These are phyloP conservation scores for Phymastichus coffea DNA, from an alignment of 1,140 invertebrate genomes.

Conservation along the genomic window DNA sequence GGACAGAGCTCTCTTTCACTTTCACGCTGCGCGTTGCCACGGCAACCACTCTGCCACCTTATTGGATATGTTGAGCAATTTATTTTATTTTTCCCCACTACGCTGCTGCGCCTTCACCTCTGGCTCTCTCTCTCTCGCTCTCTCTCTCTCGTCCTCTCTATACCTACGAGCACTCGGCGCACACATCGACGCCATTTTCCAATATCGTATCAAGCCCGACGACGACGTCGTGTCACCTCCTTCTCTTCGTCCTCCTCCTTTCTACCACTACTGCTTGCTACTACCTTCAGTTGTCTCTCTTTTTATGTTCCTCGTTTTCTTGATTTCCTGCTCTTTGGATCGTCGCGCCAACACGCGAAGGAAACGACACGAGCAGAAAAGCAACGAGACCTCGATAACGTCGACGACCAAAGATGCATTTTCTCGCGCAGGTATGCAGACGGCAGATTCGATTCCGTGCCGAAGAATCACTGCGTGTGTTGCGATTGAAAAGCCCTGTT, in stretches of 20 bases:
- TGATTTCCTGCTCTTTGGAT: constrained; percentile 14
- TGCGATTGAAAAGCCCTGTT: too few species aligned
- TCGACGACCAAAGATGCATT: constrained; percentile 5
- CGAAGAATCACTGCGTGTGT: neutral
- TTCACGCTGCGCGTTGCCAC: constrained; percentile 46
- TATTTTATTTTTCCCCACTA: constrained; percentile 57
- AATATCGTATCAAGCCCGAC: constrained; percentile 50
- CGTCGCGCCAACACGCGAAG: too few species aligned
- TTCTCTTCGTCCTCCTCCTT: neutral
- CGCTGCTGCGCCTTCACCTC: constrained; percentile 10
- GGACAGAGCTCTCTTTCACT: neutral
- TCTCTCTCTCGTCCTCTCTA: constrained; percentile 30
- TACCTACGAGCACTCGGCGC: constrained; percentile 32
- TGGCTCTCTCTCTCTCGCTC: constrained; percentile 22
- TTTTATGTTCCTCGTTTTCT: constrained; percentile 15
- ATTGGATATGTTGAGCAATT: constrained; percentile 58
- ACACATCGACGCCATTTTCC: constrained; percentile 56
- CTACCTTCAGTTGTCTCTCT: constrained; percentile 3
- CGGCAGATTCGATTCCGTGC: constrained; percentile 11
- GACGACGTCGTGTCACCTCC: neutral
- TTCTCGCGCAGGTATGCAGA: neutral
- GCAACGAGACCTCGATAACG: neutral
- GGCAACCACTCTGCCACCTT: constrained; percentile 57
- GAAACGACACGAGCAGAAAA: neutral
- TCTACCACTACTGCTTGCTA: neutral